Conservation (phyloP, 2,113 vertebrate genomes). For the Taurulus bubalis region DNA sequence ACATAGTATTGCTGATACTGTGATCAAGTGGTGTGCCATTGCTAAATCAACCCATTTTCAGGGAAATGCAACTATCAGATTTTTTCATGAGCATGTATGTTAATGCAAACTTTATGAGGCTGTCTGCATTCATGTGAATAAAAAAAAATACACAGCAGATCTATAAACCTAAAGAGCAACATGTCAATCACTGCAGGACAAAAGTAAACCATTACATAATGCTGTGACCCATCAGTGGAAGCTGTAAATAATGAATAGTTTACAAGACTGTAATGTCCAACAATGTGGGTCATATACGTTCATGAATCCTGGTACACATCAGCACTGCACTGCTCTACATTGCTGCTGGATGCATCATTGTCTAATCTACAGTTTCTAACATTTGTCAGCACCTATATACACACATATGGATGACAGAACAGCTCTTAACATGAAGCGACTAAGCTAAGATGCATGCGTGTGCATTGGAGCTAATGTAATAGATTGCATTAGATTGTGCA, state of each 20-base stretch:
- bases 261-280: constrained; percentile 12
- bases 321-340: constrained; percentile 21
- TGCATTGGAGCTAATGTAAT: neutral
- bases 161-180: constrained; percentile 2
- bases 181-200: constrained; percentile 23
- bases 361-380: neutral
- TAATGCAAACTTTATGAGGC: neutral
- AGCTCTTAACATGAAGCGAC: neutral
- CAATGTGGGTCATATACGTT: constrained; percentile 33
- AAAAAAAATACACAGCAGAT: constrained; percentile 2
- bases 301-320: constrained; percentile 23
- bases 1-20: neutral
- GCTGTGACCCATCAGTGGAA: constrained; percentile 9
- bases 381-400: neutral
- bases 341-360: neutral
- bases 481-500: constrained; percentile 8
- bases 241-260: constrained; percentile 55
- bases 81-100: neutral
- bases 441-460: neutral
- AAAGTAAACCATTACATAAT: constrained; percentile 28
- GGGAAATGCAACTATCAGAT: neutral
- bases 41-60: neutral
- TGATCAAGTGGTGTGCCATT: neutral
- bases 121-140: neutral
- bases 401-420: neutral